Percentiles rank a stretch among this genome's conserved stretches.
Conservation (phyloP, 2,797 vertebrate genomes). For the Adelosebastes latens region DNA sequence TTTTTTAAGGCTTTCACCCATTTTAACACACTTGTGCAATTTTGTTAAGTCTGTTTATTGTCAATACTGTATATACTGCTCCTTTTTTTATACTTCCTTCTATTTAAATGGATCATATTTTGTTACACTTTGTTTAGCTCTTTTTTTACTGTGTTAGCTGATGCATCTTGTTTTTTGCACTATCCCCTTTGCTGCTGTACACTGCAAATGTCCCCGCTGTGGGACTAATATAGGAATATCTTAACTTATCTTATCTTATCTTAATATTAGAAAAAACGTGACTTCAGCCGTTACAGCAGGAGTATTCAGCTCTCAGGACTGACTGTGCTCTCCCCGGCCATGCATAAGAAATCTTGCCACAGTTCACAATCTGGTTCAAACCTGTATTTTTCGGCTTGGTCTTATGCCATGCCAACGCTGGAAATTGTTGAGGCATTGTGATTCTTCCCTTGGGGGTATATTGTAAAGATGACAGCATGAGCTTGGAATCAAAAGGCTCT, state of each 20-base stretch:
- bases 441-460: constrained; percentile 15
- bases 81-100: no score
- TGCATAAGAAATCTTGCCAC: constrained; percentile 50
- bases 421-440: constrained; percentile 47
- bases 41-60: no score
- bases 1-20: not conserved
- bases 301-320: not conserved
- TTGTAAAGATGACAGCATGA: constrained; percentile 12
- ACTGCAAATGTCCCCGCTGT: no score
- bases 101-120: no score
- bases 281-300: not conserved
- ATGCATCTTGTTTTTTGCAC: no score
- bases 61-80: no score
- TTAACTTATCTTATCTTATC: no score
- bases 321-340: constrained; percentile 9
- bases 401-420: constrained; percentile 48
- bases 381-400: constrained; percentile 74
- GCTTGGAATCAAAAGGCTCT: not conserved
- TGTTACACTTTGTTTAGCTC: no score
- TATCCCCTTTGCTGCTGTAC: no score
- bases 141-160: no score
- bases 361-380: constrained; percentile 71
- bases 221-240: no score
- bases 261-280: not conserved
- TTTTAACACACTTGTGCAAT: not conserved